phyloP scores from a whole-genome alignment of 1,140 invertebrate species.

The Helicoverpa zea region DNA sequence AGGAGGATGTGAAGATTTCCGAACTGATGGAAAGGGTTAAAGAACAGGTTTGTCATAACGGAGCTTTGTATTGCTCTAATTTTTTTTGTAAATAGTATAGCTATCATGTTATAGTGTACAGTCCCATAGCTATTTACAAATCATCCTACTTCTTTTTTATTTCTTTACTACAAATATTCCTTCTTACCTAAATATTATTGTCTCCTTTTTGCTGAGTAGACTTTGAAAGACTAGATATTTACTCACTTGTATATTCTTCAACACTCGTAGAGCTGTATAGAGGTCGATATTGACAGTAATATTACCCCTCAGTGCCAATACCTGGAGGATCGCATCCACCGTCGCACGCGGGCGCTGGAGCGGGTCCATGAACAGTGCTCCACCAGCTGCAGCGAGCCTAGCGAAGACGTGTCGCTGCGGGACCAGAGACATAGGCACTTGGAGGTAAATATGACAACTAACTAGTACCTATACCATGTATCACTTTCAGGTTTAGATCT shows the following conservation, averaged over 20 bases:
- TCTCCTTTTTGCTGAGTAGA: too few relatives aligned
- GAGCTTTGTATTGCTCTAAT: background rate
- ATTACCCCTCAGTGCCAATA: conserved; percentile 82
- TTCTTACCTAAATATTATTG: too few relatives aligned
- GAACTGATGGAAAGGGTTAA: conserved; percentile 70
- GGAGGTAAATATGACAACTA: conserved; percentile 44
- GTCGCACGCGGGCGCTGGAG: conserved; percentile 90
- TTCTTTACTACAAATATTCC: too few relatives aligned
- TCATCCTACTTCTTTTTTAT: too few relatives aligned
- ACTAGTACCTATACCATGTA: too few relatives aligned
- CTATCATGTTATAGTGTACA: too few relatives aligned
- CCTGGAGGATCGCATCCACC: conserved; percentile 81
- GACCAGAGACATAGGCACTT: conserved; percentile 79
- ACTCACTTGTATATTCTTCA: too few relatives aligned
- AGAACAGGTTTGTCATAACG: conserved; percentile 68
- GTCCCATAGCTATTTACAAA: too few relatives aligned
- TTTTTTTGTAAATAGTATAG: conserved; percentile 42
- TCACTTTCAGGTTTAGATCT: too few relatives aligned
- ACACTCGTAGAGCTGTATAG: background rate
- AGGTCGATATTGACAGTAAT: background rate
- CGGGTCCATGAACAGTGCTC: conserved; percentile 89
- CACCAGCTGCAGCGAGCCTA: conserved; percentile 89
- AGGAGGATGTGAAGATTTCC: conserved; percentile 63
- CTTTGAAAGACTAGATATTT: too few relatives aligned
- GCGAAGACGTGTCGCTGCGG: conserved; percentile 92